phyloP scores from a whole-genome alignment of 2,888 invertebrate species.

The Cecidostiba fungosa region DNA sequence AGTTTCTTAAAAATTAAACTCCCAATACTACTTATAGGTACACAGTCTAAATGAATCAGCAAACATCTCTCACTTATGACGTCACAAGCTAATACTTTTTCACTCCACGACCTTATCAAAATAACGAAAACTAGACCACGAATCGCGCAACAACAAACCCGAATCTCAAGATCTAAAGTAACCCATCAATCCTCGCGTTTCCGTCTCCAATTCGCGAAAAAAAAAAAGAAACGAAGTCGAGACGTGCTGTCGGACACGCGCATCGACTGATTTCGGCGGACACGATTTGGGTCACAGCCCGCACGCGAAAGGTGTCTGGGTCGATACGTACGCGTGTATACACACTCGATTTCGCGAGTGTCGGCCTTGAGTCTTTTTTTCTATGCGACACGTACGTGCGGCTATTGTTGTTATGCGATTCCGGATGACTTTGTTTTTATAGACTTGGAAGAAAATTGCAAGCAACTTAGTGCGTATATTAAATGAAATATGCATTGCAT shows the following conservation, averaged over 20 bases:
- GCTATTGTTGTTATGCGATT: not conserved
- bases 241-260: constrained; percentile 28
- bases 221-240: not conserved
- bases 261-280: not conserved
- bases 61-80: no score
- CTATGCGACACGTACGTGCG: not conserved
- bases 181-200: not conserved
- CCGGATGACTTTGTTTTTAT: no score
- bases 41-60: no score
- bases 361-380: not conserved
- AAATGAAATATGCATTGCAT: no score
- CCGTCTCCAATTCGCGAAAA: not conserved
- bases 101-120: not conserved
- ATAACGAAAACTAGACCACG: not conserved
- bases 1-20: no score
- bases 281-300: constrained; percentile 40
- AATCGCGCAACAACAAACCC: not conserved
- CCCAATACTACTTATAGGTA: no score
- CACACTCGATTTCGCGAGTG: constrained; percentile 3
- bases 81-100: no score
- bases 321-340: constrained; percentile 19
- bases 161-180: not conserved
- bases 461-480: no score
- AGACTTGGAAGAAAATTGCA: no score
- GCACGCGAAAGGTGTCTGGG: constrained; percentile 35